phyloP scores from a whole-genome alignment of 2,888 invertebrate species.

The Ligdia adustata region DNA sequence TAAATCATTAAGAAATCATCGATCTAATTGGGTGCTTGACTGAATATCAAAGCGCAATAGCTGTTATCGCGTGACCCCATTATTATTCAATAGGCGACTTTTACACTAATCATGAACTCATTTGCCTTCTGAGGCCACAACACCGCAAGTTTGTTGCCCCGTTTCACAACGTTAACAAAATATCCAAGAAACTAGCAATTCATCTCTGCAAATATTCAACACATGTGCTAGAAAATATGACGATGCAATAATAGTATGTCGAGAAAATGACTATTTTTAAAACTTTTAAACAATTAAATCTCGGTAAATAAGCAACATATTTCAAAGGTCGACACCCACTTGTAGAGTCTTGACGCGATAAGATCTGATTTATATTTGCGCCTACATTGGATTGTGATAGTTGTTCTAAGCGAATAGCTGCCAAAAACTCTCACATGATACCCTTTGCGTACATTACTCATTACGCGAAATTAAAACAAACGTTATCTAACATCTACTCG shows the following conservation, averaged over 20 bases:
- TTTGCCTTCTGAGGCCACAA: conserved; percentile 16
- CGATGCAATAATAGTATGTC: too few species aligned
- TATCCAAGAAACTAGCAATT: conserved; percentile 1
- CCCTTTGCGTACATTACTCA: conserved; percentile 16
- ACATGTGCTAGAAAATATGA: not conserved
- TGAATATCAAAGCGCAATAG: conserved; percentile 25
- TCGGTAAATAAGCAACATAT: not conserved
- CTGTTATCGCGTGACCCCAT: conserved; percentile 40
- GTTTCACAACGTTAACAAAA: conserved; percentile 33
- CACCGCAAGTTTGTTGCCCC: conserved; percentile 30
- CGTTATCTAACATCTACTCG: conserved; percentile 13
- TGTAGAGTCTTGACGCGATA: conserved; percentile 14
- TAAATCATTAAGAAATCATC: too few species aligned
- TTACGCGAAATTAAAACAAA: conserved; percentile 9
- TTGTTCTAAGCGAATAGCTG: conserved; percentile 5
- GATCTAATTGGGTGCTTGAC: conserved; percentile 1
- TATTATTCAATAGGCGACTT: conserved; percentile 24
- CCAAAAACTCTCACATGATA: conserved; percentile 24
- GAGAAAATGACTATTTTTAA: too few species aligned
- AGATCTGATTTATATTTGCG: conserved; percentile 16
- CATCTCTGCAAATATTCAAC: conserved; percentile 2
- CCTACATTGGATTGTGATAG: conserved; percentile 12
- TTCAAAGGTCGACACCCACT: conserved; percentile 15
- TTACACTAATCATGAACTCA: conserved; percentile 10
- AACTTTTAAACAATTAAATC: too few species aligned